Evolutionary conservation across 2,888 invertebrate species (phyloP), one percentile per base, ranked within the genome.

Genomic region (Tryphoninae sp.): DNA sequence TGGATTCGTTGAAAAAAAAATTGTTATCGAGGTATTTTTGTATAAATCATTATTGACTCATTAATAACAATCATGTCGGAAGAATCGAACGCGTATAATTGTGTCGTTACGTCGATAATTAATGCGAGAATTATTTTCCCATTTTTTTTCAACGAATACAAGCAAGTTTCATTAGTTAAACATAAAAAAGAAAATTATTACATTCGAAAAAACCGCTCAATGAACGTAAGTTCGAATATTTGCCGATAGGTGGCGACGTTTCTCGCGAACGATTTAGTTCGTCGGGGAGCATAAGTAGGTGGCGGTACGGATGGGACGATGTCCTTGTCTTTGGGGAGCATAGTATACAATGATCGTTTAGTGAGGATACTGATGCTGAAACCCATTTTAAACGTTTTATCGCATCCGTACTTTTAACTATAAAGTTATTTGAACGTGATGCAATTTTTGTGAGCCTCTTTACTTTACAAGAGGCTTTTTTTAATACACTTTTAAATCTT

Each of bases 291-390:
- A 83, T 82, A 85, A 82, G 64, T 80, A 62, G 8, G 7, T 22
- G 61, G 11, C 8, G 1, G 42, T 19, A 1, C 0, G 6, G 0
- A 1, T 1, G 0, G 1, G 1, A 13, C 51, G n/a, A 4, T 51
- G 67, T 96, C 96, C 95, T 96, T 96, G 96, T 96, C 95, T 95
- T 87, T 93, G 95, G 96, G 96, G 96, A 96, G 96, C 96, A 95
- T 94, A 96, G 95, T 96, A 95, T 95, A 94, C 96, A 94, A 94
- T 95, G 96, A 96, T 95, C 96, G 95, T 94, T 86, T 95, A 95
- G 96, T 96, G 96, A 96, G 96, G 94, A 93, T 95, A 95, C 95
- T 96, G 94, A 93, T 96, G 96, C 96, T 96, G 95, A 94, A 96
- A 95, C 95, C 96, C 93, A 92, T 91, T 92, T 80, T 90, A 88